phyloP scores from a whole-genome alignment of 2,888 invertebrate genomes.

The Plemyria rubiginata region DNA sequence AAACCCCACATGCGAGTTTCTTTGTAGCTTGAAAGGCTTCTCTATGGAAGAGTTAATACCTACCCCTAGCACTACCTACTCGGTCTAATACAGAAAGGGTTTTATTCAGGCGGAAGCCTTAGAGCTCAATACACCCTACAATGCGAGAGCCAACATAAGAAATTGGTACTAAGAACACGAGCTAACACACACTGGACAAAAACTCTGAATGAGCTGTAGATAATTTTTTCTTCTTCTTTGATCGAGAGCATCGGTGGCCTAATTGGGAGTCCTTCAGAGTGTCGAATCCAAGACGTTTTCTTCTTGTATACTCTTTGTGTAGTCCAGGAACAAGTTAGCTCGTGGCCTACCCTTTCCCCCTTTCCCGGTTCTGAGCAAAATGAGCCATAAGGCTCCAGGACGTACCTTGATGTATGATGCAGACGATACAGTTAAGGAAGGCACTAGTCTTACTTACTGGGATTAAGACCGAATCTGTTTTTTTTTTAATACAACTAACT shows the following conservation, averaged over 20 bases:
- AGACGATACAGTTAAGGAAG: slow-evolving; percentile 1
- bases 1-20: neutral
- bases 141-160: slow-evolving; percentile 16
- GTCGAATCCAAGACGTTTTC: too few species aligned
- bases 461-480: too few species aligned
- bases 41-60: slow-evolving; percentile 6
- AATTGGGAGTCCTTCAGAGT: too few species aligned
- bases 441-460: too few species aligned
- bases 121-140: slow-evolving; percentile 25
- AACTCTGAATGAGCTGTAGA: too few species aligned
- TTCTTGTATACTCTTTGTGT: too few species aligned
- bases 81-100: slow-evolving; percentile 24
- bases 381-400: slow-evolving; percentile 8
- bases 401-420: slow-evolving; percentile 15
- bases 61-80: slow-evolving; percentile 2
- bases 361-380: slow-evolving; percentile 11
- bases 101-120: slow-evolving; percentile 31
- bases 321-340: slow-evolving; percentile 1
- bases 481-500: too few species aligned
- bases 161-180: slow-evolving; percentile 12
- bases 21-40: slow-evolving; percentile 28
- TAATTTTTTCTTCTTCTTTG: too few species aligned
- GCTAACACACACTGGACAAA: neutral
- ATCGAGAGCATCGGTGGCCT: too few species aligned
- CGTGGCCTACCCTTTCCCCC: slow-evolving; percentile 1